Evolutionary conservation across 2,797 vertebrate genomes (phyloP).

Genomic region (Girardinus metallicus): DNA sequence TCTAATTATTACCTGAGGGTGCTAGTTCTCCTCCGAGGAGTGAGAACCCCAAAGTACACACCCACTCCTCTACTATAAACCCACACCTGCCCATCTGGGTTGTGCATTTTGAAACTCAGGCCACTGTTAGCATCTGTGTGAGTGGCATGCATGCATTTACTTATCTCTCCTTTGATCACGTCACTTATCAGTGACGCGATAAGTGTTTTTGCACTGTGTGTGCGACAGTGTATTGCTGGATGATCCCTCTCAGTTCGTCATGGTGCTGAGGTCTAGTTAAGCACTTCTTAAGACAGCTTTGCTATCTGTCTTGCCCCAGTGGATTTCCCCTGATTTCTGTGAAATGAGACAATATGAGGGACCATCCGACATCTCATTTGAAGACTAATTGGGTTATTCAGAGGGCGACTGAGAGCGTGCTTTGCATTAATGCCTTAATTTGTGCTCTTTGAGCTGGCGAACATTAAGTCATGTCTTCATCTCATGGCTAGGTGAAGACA

Average conservation of each 20-base stretch:
- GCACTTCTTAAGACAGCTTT: constrained; percentile 42
- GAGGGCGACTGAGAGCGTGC: constrained; percentile 46
- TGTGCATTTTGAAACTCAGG: constrained; percentile 29
- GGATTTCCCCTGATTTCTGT: constrained; percentile 57
- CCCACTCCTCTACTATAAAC: background rate
- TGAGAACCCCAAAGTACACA: background rate
- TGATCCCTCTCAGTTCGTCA: constrained; percentile 23
- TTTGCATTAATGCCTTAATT: constrained; percentile 64
- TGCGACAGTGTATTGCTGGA: background rate
- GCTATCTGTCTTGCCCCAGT: constrained; percentile 38
- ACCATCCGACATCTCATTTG: constrained; percentile 67
- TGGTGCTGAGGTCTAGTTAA: constrained; percentile 46
- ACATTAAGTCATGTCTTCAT: constrained; percentile 51
- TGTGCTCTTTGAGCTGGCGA: constrained; percentile 61
- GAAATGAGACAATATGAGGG: constrained; percentile 67
- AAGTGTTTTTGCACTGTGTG: constrained; percentile 5
- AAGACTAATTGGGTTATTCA: constrained; percentile 73
- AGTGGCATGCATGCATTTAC: constrained; percentile 9
- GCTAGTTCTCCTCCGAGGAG: constrained; percentile 36
- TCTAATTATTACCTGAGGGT: constrained; percentile 72
- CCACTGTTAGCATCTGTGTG: constrained; percentile 3
- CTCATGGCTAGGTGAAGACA: constrained; percentile 60
- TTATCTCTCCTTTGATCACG: background rate
- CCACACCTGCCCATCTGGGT: constrained; percentile 4
- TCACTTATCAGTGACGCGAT: background rate